Base-by-base conservation (phyloP, 2,797 vertebrate genomes). In the Pangasius macronema region DNA sequence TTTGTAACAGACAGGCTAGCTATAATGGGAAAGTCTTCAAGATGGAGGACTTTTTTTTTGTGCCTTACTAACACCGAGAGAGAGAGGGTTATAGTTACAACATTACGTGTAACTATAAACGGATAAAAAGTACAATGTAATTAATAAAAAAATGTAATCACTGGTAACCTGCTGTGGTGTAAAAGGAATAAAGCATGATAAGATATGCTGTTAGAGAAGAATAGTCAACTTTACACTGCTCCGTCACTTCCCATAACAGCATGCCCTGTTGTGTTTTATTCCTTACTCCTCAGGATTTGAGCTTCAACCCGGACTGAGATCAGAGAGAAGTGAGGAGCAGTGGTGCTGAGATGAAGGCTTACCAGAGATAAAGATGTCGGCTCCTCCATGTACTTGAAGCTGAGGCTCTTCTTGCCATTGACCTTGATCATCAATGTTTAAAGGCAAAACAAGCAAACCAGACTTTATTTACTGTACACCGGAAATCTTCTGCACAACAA, bases 371-470 rank as follows among this genome's bases (percentile, higher is more conserved):
- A 92, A 0, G 95, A 93, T 2, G 94, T 94, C 0, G 97, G 97
- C 89, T 98, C 97, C 92, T 97, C 97, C 0, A 97, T 94, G 92
- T 96, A 95, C 92, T 97, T 97, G 91, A 98, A 89, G 88, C 97
- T 97, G 94, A 99, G 95, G 87, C 97, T 98, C 95, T 99, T 97
- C 94, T 97, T 99, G 80, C 96, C 96, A 73, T 96, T 96, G 91
- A 96, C 96, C 96, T 97, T 91, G 70, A 89, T 10, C 8, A 84
- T 24, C 65, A 55, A 76, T 42, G 55, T 73, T 85, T 42, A 72
- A 61, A 49, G 14, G 27, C 36, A 55, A 79, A 84, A 80, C 75
- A 87, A 84, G n/a, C 53, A 73, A 70, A 46, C 57, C 85, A 82
- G 77, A 53, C 90, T 87, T 90, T 85, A 91, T 93, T 93, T 90